Conservation (phyloP, 2,888 invertebrate species). For the Drosophila rellima region DNA sequence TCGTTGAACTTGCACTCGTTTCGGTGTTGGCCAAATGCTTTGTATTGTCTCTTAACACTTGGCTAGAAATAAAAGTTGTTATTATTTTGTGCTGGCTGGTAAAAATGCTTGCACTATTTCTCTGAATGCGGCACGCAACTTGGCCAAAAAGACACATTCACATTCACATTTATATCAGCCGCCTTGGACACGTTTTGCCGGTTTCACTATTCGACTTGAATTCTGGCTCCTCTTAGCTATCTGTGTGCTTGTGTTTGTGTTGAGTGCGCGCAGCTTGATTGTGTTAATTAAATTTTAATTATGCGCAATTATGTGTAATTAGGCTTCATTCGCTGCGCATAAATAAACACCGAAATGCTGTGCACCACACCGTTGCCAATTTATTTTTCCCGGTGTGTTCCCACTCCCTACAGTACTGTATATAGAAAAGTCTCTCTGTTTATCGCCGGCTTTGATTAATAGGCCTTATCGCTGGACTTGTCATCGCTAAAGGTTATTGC, state of each 20-base stretch:
- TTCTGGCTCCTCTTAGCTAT: constrained; percentile 32
- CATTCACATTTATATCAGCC: constrained; percentile 33
- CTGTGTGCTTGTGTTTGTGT: constrained; percentile 28
- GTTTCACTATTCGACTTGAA: constrained; percentile 51
- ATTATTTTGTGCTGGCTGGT: constrained; percentile 21
- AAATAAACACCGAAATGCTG: constrained; percentile 54
- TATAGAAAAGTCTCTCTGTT: constrained; percentile 10
- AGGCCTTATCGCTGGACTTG: constrained; percentile 49
- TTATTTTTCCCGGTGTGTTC: constrained; percentile 45
- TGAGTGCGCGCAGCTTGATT: constrained; percentile 61
- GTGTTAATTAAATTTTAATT: constrained; percentile 80
- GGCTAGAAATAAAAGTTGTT: constrained; percentile 67
- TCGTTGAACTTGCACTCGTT: constrained; percentile 79
- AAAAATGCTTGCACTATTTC: constrained; percentile 51
- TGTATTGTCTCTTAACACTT: constrained; percentile 50
- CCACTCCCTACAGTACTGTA: constrained; percentile 1
- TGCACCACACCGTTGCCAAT: constrained; percentile 57
- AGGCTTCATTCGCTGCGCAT: constrained; percentile 54
- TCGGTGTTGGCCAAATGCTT: constrained; percentile 40
- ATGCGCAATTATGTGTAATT: constrained; percentile 75
- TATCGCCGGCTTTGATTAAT: constrained; percentile 52
- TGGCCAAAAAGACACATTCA: constrained; percentile 49
- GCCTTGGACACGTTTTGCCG: constrained; percentile 75
- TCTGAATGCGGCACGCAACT: constrained; percentile 63
- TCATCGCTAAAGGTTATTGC: constrained; percentile 46